These are phyloP conservation scores for Chelmon rostratus DNA, from an alignment of 2,797 vertebrate species.

Conservation along the genomic window DNA sequence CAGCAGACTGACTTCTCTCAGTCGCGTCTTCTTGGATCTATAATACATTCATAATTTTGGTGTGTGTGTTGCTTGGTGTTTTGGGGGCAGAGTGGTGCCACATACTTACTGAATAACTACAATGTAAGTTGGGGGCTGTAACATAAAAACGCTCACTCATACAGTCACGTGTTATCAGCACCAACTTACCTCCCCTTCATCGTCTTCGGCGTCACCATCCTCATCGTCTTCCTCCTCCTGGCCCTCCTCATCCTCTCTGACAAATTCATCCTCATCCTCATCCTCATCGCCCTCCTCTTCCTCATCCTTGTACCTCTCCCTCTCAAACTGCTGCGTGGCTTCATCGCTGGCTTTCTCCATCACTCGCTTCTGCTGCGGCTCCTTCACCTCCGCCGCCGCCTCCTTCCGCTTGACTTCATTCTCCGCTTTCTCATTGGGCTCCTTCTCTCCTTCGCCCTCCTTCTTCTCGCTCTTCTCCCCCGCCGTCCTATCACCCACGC, in stretches of 20 bases:
- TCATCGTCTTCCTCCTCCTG: slow-evolving; percentile 66
- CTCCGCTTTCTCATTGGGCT: slow-evolving; percentile 36
- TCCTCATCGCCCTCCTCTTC: slow-evolving; percentile 64
- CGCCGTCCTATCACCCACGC: neutral
- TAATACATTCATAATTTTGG: too few relatives aligned
- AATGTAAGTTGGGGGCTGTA: neutral
- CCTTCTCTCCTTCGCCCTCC: slow-evolving; percentile 32
- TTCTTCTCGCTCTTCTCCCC: slow-evolving; percentile 50
- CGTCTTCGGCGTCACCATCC: slow-evolving; percentile 64
- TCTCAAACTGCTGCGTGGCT: slow-evolving; percentile 87
- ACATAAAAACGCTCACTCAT: neutral
- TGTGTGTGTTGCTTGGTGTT: too few relatives aligned
- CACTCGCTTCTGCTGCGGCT: slow-evolving; percentile 84
- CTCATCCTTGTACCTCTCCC: slow-evolving; percentile 75
- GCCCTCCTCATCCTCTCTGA: slow-evolving; percentile 75
- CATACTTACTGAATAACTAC: too few relatives aligned
- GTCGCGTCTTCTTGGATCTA: too few relatives aligned
- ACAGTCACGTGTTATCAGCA: neutral
- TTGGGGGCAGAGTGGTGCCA: too few relatives aligned
- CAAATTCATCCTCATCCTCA: slow-evolving; percentile 70
- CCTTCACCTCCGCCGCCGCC: slow-evolving; percentile 70
- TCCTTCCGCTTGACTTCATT: slow-evolving; percentile 40
- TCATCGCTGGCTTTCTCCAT: slow-evolving; percentile 90
- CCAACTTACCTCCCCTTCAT: slow-evolving; percentile 79
- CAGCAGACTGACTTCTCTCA: too few relatives aligned